phyloP scores from a whole-genome alignment of 2,113 vertebrate species.

The Pyxicephalus adspersus region DNA sequence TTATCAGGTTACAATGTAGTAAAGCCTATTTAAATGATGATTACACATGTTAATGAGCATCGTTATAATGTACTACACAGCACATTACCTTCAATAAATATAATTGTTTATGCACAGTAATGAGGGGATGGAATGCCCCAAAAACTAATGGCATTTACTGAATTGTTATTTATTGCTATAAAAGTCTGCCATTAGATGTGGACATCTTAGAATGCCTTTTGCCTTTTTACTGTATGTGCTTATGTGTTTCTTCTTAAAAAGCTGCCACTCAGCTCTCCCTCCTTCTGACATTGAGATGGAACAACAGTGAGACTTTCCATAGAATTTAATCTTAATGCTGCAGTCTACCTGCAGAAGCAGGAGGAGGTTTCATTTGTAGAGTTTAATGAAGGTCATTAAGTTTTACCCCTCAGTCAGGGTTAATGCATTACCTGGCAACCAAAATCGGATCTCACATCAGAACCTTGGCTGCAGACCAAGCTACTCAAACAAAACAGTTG shows the following conservation, averaged over 20 bases:
- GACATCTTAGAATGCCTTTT: constrained; percentile 74
- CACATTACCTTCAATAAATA: constrained; percentile 89
- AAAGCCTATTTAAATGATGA: constrained; percentile 84
- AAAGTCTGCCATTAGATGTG: constrained; percentile 79
- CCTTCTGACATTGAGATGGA: constrained; percentile 65
- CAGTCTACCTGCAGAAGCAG: constrained; percentile 76
- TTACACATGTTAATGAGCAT: constrained; percentile 86
- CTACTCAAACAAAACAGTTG: constrained; percentile 62
- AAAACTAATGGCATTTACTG: constrained; percentile 82
- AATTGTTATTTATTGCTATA: constrained; percentile 81
- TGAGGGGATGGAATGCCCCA: constrained; percentile 80
- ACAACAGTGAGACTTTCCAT: constrained; percentile 70
- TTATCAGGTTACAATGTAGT: constrained; percentile 85
- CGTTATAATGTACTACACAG: constrained; percentile 83
- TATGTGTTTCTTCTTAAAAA: constrained; percentile 68
- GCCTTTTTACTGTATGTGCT: constrained; percentile 69
- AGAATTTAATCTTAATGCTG: constrained; percentile 66
- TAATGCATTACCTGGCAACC: constrained; percentile 80
- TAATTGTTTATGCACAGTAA: constrained; percentile 87
- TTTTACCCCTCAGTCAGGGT: constrained; percentile 77
- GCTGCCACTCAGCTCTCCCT: constrained; percentile 73
- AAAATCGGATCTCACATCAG: constrained; percentile 73
- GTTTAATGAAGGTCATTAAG: constrained; percentile 79
- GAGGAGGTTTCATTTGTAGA: constrained; percentile 75
- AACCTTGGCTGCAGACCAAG: constrained; percentile 75